A percentile compares a stretch with the other conserved stretches of the same genome.
phyloP scores from a whole-genome alignment of 2,888 invertebrate genomes.

The Meta bourneti region DNA sequence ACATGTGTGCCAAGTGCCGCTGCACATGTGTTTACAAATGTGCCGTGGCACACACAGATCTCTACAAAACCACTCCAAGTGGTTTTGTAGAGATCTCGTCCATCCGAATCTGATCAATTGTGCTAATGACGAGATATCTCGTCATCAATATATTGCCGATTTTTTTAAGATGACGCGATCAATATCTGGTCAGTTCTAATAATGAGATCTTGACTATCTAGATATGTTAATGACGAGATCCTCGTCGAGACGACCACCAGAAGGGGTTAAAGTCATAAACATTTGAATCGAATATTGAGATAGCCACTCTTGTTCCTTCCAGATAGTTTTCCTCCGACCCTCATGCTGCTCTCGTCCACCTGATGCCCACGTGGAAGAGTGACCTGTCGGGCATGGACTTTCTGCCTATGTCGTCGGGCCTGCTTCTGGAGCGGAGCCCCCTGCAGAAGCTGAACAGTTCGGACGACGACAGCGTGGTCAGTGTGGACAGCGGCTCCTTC shows the following conservation, averaged over 20 bases:
- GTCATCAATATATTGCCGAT: no score
- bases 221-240: not conserved
- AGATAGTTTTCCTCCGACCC: not conserved
- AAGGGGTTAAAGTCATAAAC: not conserved
- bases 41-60: no score
- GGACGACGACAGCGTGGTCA: slow-evolving; percentile 40
- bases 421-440: not conserved
- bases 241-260: not conserved
- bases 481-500: slow-evolving; percentile 19
- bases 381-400: slow-evolving; percentile 64
- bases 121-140: no score
- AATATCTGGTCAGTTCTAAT: no score
- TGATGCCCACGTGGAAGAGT: slow-evolving; percentile 67
- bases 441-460: slow-evolving; percentile 54
- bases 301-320: not conserved
- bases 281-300: not conserved
- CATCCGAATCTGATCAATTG: no score
- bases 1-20: no score
- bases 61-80: no score
- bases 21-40: no score
- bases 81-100: no score
- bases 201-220: no score
- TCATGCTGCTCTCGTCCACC: not conserved
- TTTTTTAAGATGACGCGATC: no score
- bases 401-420: slow-evolving; percentile 11